These are phyloP conservation scores for Drosophila affinis DNA, from an alignment of 2,888 invertebrate species.

Conservation along the genomic window DNA sequence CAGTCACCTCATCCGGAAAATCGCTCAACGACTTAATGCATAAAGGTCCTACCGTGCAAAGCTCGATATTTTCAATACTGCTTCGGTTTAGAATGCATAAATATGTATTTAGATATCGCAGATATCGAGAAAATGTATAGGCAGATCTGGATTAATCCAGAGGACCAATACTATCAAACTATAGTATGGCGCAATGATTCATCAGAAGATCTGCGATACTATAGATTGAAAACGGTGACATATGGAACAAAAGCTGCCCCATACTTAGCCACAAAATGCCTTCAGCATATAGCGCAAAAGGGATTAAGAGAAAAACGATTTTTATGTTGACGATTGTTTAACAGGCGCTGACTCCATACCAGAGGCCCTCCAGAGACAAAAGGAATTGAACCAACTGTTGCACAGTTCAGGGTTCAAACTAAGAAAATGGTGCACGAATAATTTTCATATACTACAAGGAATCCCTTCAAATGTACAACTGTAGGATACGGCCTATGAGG, in stretches of 20 bases:
- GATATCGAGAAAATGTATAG: conserved; percentile 7
- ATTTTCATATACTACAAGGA: no score
- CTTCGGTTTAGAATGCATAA: conserved; percentile 4
- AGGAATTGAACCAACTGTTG: background rate
- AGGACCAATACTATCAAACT: background rate
- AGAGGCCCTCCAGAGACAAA: background rate
- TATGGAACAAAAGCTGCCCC: background rate
- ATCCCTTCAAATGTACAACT: no score
- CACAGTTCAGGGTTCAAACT: no score
- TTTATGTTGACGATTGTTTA: background rate
- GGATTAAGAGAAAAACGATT: background rate
- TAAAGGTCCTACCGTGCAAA: conserved; percentile 2
- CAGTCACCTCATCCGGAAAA: no score
- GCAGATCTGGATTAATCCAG: background rate
- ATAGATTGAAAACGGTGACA: background rate
- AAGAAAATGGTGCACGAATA: no score
- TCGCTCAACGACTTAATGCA: background rate
- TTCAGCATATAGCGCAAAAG: background rate
- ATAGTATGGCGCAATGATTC: background rate
- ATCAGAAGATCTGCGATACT: background rate
- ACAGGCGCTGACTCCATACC: background rate
- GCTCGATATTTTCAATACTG: background rate
- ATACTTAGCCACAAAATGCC: background rate
- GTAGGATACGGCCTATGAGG: no score
- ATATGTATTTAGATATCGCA: conserved; percentile 1